A percentile compares a stretch with the other conserved stretches of the same genome.
These are phyloP conservation scores for Prionailurus viverrinus DNA, from an alignment of 2,113 vertebrate species.

Conservation along the genomic window DNA sequence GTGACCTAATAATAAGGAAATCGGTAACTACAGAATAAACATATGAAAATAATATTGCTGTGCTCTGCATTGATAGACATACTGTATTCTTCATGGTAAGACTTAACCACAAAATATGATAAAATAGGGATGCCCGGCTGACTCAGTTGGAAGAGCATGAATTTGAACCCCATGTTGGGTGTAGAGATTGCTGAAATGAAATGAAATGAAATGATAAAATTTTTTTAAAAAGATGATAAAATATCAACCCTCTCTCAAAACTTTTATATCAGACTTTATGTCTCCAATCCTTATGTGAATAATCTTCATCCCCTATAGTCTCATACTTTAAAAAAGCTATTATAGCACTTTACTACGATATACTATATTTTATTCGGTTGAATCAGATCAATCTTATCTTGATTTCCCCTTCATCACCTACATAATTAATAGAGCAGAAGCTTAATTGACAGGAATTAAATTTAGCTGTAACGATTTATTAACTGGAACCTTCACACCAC, in stretches of 20 bases:
- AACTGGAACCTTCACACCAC: not conserved
- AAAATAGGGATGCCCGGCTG: not conserved
- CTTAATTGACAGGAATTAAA: slow-evolving; percentile 39
- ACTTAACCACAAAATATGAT: slow-evolving; percentile 28
- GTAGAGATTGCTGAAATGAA: not conserved
- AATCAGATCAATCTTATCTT: not conserved
- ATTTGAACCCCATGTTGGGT: not conserved
- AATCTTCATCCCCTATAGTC: not conserved
- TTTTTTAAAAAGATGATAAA: not conserved
- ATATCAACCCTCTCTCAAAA: not conserved
- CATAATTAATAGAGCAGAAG: not conserved
- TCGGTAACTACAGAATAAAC: not conserved
- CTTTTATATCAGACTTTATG: not conserved
- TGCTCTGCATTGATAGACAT: not conserved
- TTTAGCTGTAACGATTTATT: slow-evolving; percentile 37
- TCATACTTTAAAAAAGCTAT: not conserved
- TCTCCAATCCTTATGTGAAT: not conserved
- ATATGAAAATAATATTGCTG: not conserved
- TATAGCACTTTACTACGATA: not conserved
- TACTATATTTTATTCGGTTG: not conserved
- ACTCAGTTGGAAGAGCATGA: not conserved
- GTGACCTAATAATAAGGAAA: not conserved
- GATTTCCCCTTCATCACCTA: slow-evolving; percentile 7
- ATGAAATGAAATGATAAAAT: not conserved
- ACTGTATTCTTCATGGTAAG: not conserved